Percentiles rank a stretch among this genome's conserved stretches.
These are phyloP conservation scores for Urocynchramus pylzowi DNA, from an alignment of 2,113 vertebrate species.

Conservation along the genomic window DNA sequence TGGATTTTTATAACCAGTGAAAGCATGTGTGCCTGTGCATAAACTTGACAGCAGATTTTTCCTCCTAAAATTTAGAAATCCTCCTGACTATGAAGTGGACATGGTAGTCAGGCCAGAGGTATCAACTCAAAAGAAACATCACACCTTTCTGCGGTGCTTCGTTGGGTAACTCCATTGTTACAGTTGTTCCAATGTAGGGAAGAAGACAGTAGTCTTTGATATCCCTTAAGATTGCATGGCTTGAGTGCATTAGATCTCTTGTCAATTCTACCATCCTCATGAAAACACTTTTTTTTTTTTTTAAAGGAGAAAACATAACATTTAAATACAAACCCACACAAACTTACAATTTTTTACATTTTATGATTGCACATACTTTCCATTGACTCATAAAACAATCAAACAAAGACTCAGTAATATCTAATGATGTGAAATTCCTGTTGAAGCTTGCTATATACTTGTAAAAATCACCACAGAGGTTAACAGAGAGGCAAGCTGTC, in stretches of 20 bases:
- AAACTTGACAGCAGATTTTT: background rate
- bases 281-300: background rate
- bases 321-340: background rate
- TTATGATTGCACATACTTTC: background rate
- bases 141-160: background rate
- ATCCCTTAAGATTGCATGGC: background rate
- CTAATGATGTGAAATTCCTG: background rate
- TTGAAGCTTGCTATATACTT: background rate
- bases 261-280: background rate
- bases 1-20: background rate
- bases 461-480: background rate
- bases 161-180: background rate
- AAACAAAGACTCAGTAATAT: background rate
- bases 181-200: background rate
- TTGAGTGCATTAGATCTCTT: background rate
- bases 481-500: background rate
- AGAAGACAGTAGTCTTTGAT: background rate
- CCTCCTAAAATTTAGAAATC: background rate
- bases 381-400: background rate
- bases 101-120: background rate
- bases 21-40: background rate
- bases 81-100: background rate
- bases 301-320: background rate
- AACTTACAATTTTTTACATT: background rate
- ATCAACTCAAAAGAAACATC: background rate